Base-by-base conservation (phyloP, 1,140 invertebrate species). In the Zaprionus africanus region DNA sequence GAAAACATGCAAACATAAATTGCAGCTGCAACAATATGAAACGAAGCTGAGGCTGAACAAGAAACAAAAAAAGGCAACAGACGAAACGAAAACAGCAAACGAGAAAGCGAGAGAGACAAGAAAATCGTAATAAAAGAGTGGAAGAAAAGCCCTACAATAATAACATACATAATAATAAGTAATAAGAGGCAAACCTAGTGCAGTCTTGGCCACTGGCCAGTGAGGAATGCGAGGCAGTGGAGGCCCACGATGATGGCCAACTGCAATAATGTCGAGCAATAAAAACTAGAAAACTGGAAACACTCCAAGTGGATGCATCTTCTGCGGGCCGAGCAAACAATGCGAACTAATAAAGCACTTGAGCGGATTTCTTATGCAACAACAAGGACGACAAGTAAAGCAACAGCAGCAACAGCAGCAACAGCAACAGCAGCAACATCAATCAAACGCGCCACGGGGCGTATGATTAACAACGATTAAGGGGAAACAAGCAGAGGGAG, bases 341-440 rank as follows among this genome's bases (percentile, higher is more conserved):
- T 90, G 85, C 80, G 76, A 90, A 90, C 86, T 76, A 90, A 90
- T 90, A 90, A 85, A 85, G 85, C 73, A 90, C 79, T 85, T 79
- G 81, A 88, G 81, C 63, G 72, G 78, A 84, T 90, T 72, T 63
- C 64, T 64, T 64, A 59, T 43, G 49, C 26, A 76, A 81, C 68
- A 81, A 68, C 68, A 78, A 43, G 46, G 38, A 38, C 13, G 41
- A 58, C 7, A 66, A 56, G 13, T 3, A 58, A 36, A 57, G 34
- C 46, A 51, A 34, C 0, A 11, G 9, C 3, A 31, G 66, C n/a
- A n/a, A n/a, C n/a, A n/a, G 34, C 68, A 78, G 9, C 73, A 60
- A 13, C 73, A 60, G 31, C 51, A 62, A 28, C 17, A 59, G 43
- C 28, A 67, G 22, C 56, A 62, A 36, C 79, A 78, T 72, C 81